These are phyloP conservation scores for Malurus splendens DNA, from an alignment of 2,797 vertebrate species.

Conservation along the genomic window DNA sequence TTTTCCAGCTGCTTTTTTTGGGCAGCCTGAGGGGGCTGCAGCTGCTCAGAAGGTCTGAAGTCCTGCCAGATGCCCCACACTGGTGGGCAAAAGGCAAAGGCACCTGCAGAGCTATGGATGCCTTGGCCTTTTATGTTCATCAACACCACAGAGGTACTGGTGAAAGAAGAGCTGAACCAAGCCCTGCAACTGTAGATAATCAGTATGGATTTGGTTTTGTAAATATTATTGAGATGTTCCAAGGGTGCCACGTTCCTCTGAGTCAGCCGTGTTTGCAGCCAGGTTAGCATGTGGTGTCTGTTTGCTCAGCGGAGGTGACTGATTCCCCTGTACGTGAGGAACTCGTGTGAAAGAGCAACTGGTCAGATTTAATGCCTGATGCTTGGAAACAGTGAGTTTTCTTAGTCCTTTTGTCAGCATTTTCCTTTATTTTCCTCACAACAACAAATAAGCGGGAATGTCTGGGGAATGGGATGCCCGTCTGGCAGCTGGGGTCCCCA, in stretches of 20 bases:
- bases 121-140: neutral
- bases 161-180: neutral
- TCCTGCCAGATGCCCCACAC: neutral
- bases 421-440: neutral
- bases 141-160: neutral
- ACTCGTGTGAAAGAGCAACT: neutral
- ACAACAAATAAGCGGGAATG: neutral
- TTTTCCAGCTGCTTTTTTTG: neutral
- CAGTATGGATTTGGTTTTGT: neutral
- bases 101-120: neutral
- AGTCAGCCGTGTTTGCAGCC: conserved; percentile 5
- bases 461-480: neutral
- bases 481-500: neutral
- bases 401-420: neutral
- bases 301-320: neutral
- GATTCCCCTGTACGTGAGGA: neutral
- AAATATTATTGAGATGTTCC: conserved; percentile 34
- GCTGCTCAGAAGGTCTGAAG: neutral
- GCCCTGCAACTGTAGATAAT: neutral
- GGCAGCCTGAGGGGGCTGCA: neutral
- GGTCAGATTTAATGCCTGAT: neutral
- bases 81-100: neutral
- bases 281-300: neutral
- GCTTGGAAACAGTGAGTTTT: neutral
- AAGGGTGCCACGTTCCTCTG: neutral